Conservation (phyloP, 2,113 vertebrate genomes). For the Acanthisitta chloris region DNA sequence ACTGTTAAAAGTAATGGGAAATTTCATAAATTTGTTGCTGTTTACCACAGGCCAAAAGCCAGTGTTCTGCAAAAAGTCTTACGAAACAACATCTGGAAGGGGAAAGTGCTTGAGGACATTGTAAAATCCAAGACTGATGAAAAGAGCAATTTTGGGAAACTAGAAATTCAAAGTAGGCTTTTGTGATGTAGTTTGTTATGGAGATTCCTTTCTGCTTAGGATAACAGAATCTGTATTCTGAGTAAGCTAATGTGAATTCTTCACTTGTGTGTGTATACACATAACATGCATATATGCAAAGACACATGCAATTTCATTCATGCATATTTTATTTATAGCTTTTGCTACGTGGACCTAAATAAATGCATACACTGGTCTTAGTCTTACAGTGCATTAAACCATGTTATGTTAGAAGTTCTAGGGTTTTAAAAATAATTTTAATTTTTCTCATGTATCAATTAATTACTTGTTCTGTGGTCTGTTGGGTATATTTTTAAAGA, state of each 20-base stretch:
- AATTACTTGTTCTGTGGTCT: neutral
- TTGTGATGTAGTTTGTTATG: neutral
- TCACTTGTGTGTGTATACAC: neutral
- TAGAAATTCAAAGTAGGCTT: neutral
- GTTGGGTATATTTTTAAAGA: neutral
- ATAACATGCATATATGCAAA: neutral
- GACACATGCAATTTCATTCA: no score
- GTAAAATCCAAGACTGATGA: neutral
- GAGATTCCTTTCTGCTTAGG: neutral
- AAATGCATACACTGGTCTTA: neutral
- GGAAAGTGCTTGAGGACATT: neutral
- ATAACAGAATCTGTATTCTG: neutral
- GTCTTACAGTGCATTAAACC: neutral
- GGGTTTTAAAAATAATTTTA: neutral
- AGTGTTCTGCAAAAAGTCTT: neutral
- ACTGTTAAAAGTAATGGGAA: neutral
- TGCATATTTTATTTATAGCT: no score
- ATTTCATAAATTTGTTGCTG: neutral
- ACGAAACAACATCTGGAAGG: neutral
- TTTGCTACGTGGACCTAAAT: neutral
- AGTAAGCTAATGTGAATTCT: neutral
- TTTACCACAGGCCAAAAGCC: neutral
- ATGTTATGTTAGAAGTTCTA: neutral
- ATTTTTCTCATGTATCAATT: rapidly evolving
- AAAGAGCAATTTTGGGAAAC: neutral